Evolutionary conservation across 2,888 invertebrate species (phyloP).

Genomic region (Orthonychiurus folsomi): DNA sequence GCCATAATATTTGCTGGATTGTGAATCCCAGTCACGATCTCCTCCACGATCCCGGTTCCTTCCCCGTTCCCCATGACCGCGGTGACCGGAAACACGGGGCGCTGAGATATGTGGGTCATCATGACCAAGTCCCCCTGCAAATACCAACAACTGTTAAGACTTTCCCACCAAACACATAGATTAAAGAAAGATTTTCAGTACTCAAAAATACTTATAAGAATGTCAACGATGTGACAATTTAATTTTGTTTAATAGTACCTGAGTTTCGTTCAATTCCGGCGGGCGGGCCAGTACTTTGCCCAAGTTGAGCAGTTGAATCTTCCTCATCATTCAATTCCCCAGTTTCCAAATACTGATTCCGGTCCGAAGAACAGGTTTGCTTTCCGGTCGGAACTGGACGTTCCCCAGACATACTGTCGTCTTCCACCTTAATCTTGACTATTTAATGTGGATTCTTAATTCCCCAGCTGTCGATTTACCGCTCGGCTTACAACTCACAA

Average conservation of each 20-base stretch:
- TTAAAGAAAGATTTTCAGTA: too few relatives aligned
- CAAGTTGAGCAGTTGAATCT: background rate
- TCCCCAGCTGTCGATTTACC: too few relatives aligned
- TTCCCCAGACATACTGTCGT: constrained; percentile 7
- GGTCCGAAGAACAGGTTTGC: constrained; percentile 45
- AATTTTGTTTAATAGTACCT: too few relatives aligned
- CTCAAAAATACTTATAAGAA: too few relatives aligned
- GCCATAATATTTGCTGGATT: constrained; percentile 6
- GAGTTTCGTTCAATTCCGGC: too few relatives aligned
- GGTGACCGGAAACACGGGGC: too few relatives aligned
- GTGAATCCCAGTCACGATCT: constrained; percentile 4
- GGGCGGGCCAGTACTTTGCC: background rate
- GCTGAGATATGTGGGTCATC: background rate
- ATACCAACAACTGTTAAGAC: too few relatives aligned
- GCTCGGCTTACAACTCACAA: too few relatives aligned
- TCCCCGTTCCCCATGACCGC: background rate
- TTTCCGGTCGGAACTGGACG: constrained; percentile 5
- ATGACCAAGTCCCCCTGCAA: too few relatives aligned
- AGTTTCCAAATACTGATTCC: constrained; percentile 68
- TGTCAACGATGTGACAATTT: too few relatives aligned
- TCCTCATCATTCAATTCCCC: constrained; percentile 51
- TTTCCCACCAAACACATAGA: too few relatives aligned
- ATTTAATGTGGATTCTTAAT: background rate
- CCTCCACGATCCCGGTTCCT: constrained; percentile 17
- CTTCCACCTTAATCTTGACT: constrained; percentile 6